Evolutionary conservation across 2,797 vertebrate genomes (phyloP).

Genomic region (Phylloscopus collybita): DNA sequence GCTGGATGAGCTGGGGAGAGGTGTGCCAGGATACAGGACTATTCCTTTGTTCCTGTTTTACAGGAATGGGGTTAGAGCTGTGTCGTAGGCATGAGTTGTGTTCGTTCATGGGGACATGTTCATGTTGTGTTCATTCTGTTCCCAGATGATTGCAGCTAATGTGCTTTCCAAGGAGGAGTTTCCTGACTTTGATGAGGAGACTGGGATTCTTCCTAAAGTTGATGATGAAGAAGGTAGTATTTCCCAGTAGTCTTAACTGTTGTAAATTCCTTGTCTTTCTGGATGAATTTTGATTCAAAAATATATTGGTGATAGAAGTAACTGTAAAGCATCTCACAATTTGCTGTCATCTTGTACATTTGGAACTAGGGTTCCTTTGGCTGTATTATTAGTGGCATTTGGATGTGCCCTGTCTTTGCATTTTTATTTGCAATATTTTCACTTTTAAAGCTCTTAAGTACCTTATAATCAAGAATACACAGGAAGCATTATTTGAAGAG

Average conservation of each 20-base stretch:
- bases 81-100: neutral
- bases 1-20: neutral
- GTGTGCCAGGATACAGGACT: neutral
- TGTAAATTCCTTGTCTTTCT: neutral
- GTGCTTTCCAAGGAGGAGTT: slow-evolving; percentile 98
- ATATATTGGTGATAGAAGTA: neutral
- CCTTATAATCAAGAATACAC: neutral
- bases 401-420: neutral
- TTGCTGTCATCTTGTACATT: neutral
- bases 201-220: slow-evolving; percentile 96
- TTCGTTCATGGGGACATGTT: neutral
- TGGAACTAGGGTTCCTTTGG: neutral
- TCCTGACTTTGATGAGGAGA: slow-evolving; percentile 98
- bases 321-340: neutral
- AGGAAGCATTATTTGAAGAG: neutral
- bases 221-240: slow-evolving; percentile 94
- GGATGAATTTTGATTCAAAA: neutral
- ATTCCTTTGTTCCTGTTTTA: neutral
- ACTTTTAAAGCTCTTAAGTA: neutral
- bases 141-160: slow-evolving; percentile 97
- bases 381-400: neutral
- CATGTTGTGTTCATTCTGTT: neutral
- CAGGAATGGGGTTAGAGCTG: neutral
- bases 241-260: neutral
- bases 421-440: neutral